phyloP scores from a whole-genome alignment of 2,797 vertebrate genomes.

The Malurus splendens region DNA sequence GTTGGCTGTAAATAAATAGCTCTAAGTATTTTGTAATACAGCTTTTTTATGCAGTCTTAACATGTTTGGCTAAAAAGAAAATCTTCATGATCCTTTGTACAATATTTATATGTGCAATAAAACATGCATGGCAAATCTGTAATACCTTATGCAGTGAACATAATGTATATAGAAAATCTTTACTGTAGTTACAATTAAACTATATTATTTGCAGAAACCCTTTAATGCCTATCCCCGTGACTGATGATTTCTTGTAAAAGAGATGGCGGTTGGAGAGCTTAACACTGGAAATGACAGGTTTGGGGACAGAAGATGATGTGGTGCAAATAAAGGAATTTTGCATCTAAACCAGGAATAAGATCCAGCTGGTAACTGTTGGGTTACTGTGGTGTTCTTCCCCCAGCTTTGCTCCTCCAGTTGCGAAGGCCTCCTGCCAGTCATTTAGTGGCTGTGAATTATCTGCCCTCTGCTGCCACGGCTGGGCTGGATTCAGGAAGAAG shows the following conservation, averaged over 20 bases:
- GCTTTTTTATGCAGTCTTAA: conserved; percentile 51
- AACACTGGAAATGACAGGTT: background rate
- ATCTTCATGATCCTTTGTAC: conserved; percentile 53
- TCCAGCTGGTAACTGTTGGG: background rate
- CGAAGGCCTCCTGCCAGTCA: background rate
- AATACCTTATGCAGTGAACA: conserved; percentile 69
- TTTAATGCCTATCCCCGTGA: background rate
- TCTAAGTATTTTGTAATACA: conserved; percentile 66
- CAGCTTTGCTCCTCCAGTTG: background rate
- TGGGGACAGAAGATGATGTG: background rate
- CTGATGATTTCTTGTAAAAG: background rate
- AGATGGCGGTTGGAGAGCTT: background rate
- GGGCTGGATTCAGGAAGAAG: background rate
- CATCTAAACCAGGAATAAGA: background rate
- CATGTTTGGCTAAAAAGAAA: conserved; percentile 23
- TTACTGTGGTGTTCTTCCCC: background rate
- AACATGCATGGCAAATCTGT: conserved; percentile 42
- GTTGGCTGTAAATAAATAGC: conserved; percentile 67
- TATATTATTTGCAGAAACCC: conserved; percentile 65
- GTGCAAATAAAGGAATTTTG: background rate
- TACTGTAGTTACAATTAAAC: conserved; percentile 77
- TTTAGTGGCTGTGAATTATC: accelerated
- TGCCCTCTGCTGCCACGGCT: background rate
- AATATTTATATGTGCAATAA: conserved; percentile 66
- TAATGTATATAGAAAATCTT: conserved; percentile 72